These are phyloP conservation scores for Bombus sylvicola DNA, from an alignment of 1,140 invertebrate genomes.

Conservation along the genomic window DNA sequence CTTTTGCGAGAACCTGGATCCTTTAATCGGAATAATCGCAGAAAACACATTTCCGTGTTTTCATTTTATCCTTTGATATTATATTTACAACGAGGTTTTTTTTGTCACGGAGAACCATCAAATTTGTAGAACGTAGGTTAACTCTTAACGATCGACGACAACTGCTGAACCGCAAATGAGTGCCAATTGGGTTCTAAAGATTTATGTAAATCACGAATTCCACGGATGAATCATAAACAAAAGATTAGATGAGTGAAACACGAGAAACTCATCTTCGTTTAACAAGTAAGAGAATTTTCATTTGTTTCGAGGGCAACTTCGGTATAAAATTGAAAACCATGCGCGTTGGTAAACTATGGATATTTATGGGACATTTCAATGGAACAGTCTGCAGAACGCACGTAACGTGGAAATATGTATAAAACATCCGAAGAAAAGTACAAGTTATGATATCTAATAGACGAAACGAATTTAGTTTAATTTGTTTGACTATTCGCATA, in stretches of 20 bases:
- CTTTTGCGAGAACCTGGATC: conserved; percentile 8
- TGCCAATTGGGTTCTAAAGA: neutral
- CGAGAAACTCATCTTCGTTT: neutral
- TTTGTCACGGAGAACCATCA: too few species aligned
- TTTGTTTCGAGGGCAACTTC: neutral
- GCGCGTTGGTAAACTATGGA: too few species aligned
- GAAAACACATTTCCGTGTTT: neutral
- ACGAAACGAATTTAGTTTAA: too few species aligned
- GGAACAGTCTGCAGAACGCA: neutral
- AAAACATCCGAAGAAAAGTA: neutral
- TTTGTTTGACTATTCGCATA: too few species aligned
- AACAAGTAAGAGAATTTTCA: neutral
- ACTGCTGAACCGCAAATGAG: neutral
- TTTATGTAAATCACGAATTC: neutral
- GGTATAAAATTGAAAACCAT: neutral
- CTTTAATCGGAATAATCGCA: neutral
- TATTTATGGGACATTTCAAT: neutral
- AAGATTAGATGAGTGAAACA: neutral
- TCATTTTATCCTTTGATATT: too few species aligned
- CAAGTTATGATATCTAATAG: too few species aligned
- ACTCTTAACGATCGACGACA: too few species aligned
- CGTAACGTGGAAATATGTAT: neutral
- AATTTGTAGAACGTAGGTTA: neutral
- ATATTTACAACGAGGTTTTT: neutral
- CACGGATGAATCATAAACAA: neutral